Evolutionary conservation across 2,797 vertebrate genomes (phyloP).

Genomic region (Morelia viridis): DNA sequence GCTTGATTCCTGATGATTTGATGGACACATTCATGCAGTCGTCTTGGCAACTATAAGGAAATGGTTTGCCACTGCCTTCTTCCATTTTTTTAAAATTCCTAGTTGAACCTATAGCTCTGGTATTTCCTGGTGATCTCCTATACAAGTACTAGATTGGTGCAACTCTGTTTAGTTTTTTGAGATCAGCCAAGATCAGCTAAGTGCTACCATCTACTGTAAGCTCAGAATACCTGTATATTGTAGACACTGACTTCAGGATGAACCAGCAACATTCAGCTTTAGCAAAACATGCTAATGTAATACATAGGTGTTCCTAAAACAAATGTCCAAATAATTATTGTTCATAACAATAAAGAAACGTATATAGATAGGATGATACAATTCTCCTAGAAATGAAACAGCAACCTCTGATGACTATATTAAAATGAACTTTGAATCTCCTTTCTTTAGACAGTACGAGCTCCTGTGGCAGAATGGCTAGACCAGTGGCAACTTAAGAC

Average conservation of each 20-base stretch:
- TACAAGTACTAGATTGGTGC: neutral
- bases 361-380: neutral
- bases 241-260: constrained; percentile 15
- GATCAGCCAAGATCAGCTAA: neutral
- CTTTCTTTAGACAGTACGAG: neutral
- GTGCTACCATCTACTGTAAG: neutral
- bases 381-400: neutral
- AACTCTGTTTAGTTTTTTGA: neutral
- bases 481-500: neutral
- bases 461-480: neutral
- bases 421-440: neutral
- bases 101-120: neutral
- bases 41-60: neutral
- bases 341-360: constrained; percentile 5
- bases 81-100: neutral
- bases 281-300: constrained; percentile 23
- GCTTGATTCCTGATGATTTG: neutral
- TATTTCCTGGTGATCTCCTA: neutral
- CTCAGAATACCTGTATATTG: neutral
- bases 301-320: neutral
- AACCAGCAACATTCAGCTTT: constrained; percentile 16
- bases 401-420: neutral
- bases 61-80: neutral
- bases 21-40: neutral
- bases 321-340: neutral